Evolutionary conservation across 2,888 invertebrate species (phyloP), one percentile per base, ranked within the genome.

Genomic region (Apodemia hepburni): DNA sequence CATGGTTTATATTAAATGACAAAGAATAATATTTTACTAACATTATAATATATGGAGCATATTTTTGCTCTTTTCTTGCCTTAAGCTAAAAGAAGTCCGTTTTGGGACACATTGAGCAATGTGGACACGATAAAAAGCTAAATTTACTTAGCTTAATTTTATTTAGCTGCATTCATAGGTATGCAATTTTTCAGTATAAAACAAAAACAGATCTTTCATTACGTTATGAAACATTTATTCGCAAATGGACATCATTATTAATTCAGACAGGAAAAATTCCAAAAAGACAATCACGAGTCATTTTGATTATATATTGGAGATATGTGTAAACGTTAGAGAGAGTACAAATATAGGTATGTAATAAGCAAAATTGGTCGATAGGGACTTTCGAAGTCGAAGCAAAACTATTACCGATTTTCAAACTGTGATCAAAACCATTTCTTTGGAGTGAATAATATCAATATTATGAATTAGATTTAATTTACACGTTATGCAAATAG

Each of bases 71-170:
- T 84, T 83, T 85, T 76, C 78, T 79, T 76, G 78, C 71, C 84
- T 85, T 85, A 87, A 76, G 76, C 87, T 87, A 86, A 82, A 83
- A 78, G 78, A 76, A 81, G 82, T 82, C 85, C 86, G 73, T 72
- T 65, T 69, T 72, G 74, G 81, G 82, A 85, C 83, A 74, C 79
- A 89, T 91, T 91, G 91, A 91, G 91, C 91, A 91, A 91, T 77
- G 81, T 86, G 88, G 89, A 88, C 88, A 84, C 78, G 81, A 75
- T 78, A 76, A 73, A 75, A 78, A 77, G 72, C 74, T 79, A 80
- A 73, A 69, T 70, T 42, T 70, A 66, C 65, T 64, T 71, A 71
- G 67, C 68, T 68, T 63, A 65, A 70, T 62, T 60, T 65, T 64
- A 66, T 67, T 66, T 67, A 68, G 65, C 70, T 67, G 59, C 65